Base-by-base conservation (phyloP, 2,888 invertebrate genomes). In the Metallyticus violacea region DNA sequence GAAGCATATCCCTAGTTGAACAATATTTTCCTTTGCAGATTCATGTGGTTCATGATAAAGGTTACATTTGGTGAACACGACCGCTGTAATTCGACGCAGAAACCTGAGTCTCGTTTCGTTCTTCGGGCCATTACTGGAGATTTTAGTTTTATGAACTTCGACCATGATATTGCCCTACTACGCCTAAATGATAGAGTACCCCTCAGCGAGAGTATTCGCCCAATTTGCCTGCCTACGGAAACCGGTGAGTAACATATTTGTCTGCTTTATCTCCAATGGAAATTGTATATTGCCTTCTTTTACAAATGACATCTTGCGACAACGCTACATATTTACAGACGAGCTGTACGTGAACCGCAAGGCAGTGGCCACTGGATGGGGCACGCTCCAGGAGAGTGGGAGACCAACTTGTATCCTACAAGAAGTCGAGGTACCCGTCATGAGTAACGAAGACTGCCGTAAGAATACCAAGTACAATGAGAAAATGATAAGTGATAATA, bases 41-140 rank as follows among this genome's bases (percentile, higher is more conserved):
- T 97, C 91, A 96, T 97, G 96, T 97, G 97, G 97, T 97, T 97
- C 92, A 96, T 97, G 96, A 96, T 97, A 91, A 97, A 96, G 92
- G 96, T 97, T 88, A 96, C 97, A 22, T 96, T 97, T 89, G 97
- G 97, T 0, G 97, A 97, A 91, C 97, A 97, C 91, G 96, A 97
- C 92, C 94, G 97, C 81, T 97, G 97, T 92, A 94, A 95, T 89
- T 94, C 95, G 85, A 95, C 95, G 79, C 92, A 92, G 81, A 93
- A 95, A 82, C 96, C 96, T 0, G 97, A 97, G 91, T 95, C 96
- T 0, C 94, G 97, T 89, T 97, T 96, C 91, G 97, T 97, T 79
- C 91, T 97, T 30, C 93, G 97, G 85, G 96, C 96, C 81, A 94
- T 96, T 86, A 94, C 95, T 7, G 96, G 97, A 89, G 95, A 96